Evolutionary conservation across 2,113 vertebrate species (phyloP), one percentile per base, ranked within the genome.

Genomic region (Crotophaga sulcirostris): DNA sequence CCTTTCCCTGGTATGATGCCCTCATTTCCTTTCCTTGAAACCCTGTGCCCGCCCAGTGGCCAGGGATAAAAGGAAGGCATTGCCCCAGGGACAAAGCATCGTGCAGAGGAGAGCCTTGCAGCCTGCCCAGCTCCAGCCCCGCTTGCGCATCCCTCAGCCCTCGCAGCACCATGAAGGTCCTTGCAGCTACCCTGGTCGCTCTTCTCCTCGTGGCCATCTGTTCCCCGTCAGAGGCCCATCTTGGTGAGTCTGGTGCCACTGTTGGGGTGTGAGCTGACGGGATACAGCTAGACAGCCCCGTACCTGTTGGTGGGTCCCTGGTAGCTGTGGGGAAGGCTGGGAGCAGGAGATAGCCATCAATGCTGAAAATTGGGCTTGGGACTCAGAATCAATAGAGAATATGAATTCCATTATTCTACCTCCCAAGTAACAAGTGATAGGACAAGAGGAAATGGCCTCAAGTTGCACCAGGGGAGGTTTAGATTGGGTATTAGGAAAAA

Each of bases 121-220:
- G 72, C 24, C 40, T 12, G 45, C n/a, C 36, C 72, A 76, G 67
- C 94, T 75, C 33, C 84, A 28, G 67, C 84, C n/a, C 42, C 4
- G 4, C 83, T 67, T 1, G 0, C 42, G 3, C 17, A 31, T 3
- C 64, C 31, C 69, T 10, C 12, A 0, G 31, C 28, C 14, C 8
- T 6, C 17, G 1, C 91, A 34, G 86, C 89, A 58, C 70, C 89
- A 95, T 92, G 94, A 92, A 95, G 86, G 70, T 84, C 79, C 25
- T 13, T 2, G 47, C 89, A 82, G 91, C 94, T 3, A 4, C 52
- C 15, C 70, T 95, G 83, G 21, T 17, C 11, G 16, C 70, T 45
- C 79, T 95, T 33, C 70, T 95, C 10, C 89, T 96, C 21, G 4
- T 67, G 52, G 83, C 75, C 23, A 2, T 67, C 60, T 70, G 24